phyloP scores from a whole-genome alignment of 2,113 vertebrate genomes.

The Oenanthe oenanthe region DNA sequence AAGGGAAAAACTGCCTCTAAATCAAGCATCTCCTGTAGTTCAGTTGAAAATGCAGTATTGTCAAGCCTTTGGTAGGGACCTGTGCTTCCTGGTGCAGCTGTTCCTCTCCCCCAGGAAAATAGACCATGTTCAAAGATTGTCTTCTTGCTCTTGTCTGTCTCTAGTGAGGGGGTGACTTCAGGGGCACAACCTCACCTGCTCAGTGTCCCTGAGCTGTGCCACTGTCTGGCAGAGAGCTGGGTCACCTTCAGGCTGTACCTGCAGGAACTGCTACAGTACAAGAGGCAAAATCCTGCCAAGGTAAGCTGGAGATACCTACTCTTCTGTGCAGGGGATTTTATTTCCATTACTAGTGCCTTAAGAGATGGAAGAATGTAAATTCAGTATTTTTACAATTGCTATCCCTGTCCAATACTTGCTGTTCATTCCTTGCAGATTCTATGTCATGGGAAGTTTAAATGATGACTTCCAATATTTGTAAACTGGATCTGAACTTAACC shows the following conservation, averaged over 20 bases:
- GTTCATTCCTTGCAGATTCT: background rate
- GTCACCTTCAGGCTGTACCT: constrained; percentile 91
- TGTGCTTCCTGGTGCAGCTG: background rate
- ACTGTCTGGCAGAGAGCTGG: constrained; percentile 95
- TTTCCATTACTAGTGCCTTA: background rate
- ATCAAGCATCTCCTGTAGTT: background rate
- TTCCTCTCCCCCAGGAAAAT: background rate
- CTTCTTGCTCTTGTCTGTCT: constrained; percentile 71
- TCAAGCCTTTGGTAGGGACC: background rate
- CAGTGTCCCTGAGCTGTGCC: constrained; percentile 92
- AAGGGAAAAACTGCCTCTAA: background rate
- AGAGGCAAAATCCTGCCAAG: constrained; percentile 93
- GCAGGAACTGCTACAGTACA: constrained; percentile 94
- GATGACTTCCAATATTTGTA: background rate
- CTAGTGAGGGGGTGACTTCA: constrained; percentile 82
- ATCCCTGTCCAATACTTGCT: background rate
- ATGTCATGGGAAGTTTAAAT: background rate
- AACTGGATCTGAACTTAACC: background rate
- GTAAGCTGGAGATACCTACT: constrained; percentile 72
- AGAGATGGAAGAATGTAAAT: background rate
- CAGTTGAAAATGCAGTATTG: background rate
- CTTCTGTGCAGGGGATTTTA: constrained; percentile 20
- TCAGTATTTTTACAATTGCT: background rate
- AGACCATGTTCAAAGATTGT: constrained; percentile 40
- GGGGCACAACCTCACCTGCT: constrained; percentile 86